phyloP scores from a whole-genome alignment of 2,888 invertebrate genomes.

The Megamerina dolium region DNA sequence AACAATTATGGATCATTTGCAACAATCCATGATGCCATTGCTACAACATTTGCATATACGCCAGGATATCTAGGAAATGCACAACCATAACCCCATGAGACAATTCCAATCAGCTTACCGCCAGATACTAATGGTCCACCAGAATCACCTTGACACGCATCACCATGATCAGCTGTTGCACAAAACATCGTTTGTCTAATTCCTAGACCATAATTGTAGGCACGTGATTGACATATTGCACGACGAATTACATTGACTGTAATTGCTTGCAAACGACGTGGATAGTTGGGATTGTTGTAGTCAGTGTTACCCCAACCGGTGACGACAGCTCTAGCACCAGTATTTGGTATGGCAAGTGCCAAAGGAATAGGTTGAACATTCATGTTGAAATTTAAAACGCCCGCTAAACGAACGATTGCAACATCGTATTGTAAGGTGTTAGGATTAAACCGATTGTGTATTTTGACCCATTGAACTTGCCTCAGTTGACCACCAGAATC shows the following conservation, averaged over 20 bases:
- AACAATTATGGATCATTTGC: neutral
- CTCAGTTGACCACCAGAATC: conserved; percentile 40
- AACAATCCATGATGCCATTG: conserved; percentile 25
- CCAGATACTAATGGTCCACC: conserved; percentile 38
- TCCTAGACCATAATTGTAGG: conserved; percentile 42
- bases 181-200: conserved; percentile 33
- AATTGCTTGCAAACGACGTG: conserved; percentile 48
- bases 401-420: neutral
- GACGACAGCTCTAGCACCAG: conserved; percentile 22
- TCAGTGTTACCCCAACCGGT: conserved; percentile 28
- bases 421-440: conserved; percentile 42
- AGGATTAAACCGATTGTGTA: conserved; percentile 49
- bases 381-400: conserved; percentile 29
- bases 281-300: conserved; percentile 23
- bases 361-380: conserved; percentile 48
- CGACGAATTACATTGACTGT: conserved; percentile 46
- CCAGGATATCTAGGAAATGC: conserved; percentile 32
- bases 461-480: conserved; percentile 1
- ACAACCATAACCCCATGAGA: conserved; percentile 39
- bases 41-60: conserved; percentile 35
- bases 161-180: conserved; percentile 26
- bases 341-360: conserved; percentile 29
- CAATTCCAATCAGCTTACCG: conserved; percentile 32
- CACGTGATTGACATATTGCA: conserved; percentile 42
- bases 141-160: conserved; percentile 40